Percentiles rank a stretch among this genome's conserved stretches.
phyloP scores from a whole-genome alignment of 2,888 invertebrate species.

The Euproctis similis region DNA sequence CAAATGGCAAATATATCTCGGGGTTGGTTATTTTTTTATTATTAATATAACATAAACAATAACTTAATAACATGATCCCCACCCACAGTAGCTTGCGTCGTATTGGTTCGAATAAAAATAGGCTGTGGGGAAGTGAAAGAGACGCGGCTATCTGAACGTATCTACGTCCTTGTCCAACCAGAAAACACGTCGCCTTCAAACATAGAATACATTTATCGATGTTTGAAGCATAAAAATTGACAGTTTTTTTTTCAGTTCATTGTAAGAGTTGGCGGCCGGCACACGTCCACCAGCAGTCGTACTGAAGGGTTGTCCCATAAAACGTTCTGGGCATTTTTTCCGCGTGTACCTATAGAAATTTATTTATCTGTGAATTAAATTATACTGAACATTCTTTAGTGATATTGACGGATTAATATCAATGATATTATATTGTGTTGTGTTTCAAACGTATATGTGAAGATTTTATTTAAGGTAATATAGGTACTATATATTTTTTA shows the following conservation, averaged over 20 bases:
- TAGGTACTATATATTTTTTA: slow-evolving; percentile 1
- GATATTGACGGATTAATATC: slow-evolving; percentile 28
- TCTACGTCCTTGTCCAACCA: slow-evolving; percentile 37
- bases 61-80: slow-evolving; percentile 71
- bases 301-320: slow-evolving; percentile 53
- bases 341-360: slow-evolving; percentile 24
- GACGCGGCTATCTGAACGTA: slow-evolving; percentile 42
- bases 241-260: slow-evolving; percentile 76
- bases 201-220: slow-evolving; percentile 72
- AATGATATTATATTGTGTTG: slow-evolving; percentile 33
- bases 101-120: slow-evolving; percentile 68
- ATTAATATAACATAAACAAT: slow-evolving; percentile 73
- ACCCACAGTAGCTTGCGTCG: slow-evolving; percentile 57
- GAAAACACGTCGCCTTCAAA: slow-evolving; percentile 68
- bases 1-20: slow-evolving; percentile 38
- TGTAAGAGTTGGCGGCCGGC: slow-evolving; percentile 46
- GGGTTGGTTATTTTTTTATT: slow-evolving; percentile 65
- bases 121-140: slow-evolving; percentile 61
- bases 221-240: slow-evolving; percentile 75
- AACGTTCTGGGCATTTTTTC: slow-evolving; percentile 26
- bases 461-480: slow-evolving; percentile 29
- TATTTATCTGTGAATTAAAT: slow-evolving; percentile 23
- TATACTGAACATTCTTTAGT: too few species aligned
- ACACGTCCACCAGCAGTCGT: slow-evolving; percentile 34
- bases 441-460: slow-evolving; percentile 28